Evolutionary conservation across 2,113 vertebrate species (phyloP).

Genomic region (Alosa alosa): DNA sequence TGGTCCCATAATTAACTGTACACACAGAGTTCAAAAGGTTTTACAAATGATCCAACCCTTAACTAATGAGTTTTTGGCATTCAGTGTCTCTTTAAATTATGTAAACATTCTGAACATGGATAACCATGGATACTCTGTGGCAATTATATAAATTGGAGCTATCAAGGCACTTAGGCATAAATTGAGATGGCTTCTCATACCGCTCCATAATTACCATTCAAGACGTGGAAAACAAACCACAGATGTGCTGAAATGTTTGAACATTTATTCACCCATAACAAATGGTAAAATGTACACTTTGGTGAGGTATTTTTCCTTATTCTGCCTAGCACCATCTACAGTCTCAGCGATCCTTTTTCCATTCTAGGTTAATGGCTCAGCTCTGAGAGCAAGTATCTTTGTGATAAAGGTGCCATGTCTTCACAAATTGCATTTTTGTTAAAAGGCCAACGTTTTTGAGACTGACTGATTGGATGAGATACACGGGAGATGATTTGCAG

Average conservation of each 20-base stretch:
- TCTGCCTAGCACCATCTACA: not conserved
- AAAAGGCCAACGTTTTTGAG: not conserved
- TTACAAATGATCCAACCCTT: not conserved
- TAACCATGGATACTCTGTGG: not conserved
- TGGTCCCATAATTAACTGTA: not conserved
- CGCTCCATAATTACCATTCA: not conserved
- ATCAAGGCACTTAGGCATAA: not conserved
- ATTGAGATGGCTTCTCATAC: not conserved
- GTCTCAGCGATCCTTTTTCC: not conserved
- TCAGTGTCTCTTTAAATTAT: conserved; percentile 3
- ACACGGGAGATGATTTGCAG: not conserved
- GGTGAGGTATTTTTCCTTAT: not conserved
- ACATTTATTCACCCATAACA: not conserved
- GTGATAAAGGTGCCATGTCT: not conserved
- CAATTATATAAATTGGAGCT: conserved; percentile 1
- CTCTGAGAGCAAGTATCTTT: not conserved
- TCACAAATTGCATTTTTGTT: not conserved
- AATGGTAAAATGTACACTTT: not conserved
- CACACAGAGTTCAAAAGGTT: not conserved
- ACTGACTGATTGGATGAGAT: not conserved
- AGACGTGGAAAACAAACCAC: not conserved
- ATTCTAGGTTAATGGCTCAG: not conserved
- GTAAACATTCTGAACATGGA: not conserved
- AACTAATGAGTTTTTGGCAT: not conserved
- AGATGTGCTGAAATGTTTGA: not conserved